Evolutionary conservation across 1,140 invertebrate genomes (phyloP).

Genomic region (Laodelphax striatellus): DNA sequence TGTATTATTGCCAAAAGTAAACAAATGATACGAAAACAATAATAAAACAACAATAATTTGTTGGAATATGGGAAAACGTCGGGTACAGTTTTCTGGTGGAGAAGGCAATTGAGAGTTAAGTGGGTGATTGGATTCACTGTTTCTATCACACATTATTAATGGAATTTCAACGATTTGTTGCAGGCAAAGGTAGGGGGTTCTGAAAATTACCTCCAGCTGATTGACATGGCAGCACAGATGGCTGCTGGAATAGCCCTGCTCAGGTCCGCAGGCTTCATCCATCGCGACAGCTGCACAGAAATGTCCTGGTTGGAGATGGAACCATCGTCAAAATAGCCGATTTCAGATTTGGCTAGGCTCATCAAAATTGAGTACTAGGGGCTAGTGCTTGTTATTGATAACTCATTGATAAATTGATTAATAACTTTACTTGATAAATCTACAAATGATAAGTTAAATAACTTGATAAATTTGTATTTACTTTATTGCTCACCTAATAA

Average conservation of each 20-base stretch:
- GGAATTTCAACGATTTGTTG: slow-evolving; percentile 18
- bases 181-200: slow-evolving; percentile 79
- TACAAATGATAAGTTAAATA: no score
- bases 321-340: slow-evolving; percentile 94
- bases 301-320: slow-evolving; percentile 91
- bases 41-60: no score
- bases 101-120: no score
- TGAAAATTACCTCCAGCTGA: slow-evolving; percentile 90
- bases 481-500: no score
- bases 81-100: no score
- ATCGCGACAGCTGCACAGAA: slow-evolving; percentile 87
- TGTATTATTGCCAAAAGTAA: no score
- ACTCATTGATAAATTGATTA: no score
- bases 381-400: no score
- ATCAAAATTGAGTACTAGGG: slow-evolving; percentile 56
- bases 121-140: neutral
- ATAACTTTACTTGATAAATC: no score
- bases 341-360: slow-evolving; percentile 91
- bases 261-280: slow-evolving; percentile 98
- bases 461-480: no score
- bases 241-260: slow-evolving; percentile 98
- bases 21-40: no score
- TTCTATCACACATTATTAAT: neutral
- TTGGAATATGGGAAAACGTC: no score
- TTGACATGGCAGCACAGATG: slow-evolving; percentile 98